Percentiles rank a stretch among this genome's conserved stretches.
Evolutionary conservation across 2,113 vertebrate genomes (phyloP).

Genomic region (Recurvirostra avosetta): DNA sequence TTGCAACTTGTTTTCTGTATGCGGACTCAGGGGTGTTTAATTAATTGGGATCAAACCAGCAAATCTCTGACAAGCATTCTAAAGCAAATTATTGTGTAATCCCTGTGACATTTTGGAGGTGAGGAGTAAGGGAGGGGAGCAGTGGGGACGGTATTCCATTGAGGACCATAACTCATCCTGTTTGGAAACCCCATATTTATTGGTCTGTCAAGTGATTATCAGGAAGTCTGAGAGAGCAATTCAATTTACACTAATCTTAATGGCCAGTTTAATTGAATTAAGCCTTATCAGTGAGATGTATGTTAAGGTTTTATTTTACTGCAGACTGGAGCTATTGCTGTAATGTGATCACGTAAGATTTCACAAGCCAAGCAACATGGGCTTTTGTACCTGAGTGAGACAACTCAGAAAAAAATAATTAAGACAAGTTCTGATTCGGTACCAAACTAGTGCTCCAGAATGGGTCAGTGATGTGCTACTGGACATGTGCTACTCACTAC

Average conservation of each 20-base stretch:
- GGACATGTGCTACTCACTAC: neutral
- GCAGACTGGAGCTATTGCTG: neutral
- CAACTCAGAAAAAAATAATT: neutral
- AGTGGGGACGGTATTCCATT: neutral
- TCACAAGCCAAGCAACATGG: neutral
- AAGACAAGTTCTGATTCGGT: neutral
- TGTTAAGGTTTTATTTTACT: neutral
- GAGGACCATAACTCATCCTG: neutral
- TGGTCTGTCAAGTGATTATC: neutral
- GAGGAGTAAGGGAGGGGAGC: neutral
- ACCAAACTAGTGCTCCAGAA: neutral
- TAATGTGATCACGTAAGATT: neutral
- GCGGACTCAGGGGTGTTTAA: neutral
- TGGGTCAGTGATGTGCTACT: neutral
- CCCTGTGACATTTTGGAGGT: neutral
- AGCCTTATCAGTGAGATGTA: neutral
- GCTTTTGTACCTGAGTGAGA: neutral
- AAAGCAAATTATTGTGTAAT: neutral
- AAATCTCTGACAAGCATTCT: neutral
- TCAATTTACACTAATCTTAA: neutral
- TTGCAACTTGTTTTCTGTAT: neutral
- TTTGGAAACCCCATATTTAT: neutral
- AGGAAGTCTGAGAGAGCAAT: neutral
- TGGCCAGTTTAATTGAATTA: conserved; percentile 26
- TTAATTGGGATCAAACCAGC: neutral